phyloP scores from a whole-genome alignment of 2,888 invertebrate genomes.

The Pandemis corylana region DNA sequence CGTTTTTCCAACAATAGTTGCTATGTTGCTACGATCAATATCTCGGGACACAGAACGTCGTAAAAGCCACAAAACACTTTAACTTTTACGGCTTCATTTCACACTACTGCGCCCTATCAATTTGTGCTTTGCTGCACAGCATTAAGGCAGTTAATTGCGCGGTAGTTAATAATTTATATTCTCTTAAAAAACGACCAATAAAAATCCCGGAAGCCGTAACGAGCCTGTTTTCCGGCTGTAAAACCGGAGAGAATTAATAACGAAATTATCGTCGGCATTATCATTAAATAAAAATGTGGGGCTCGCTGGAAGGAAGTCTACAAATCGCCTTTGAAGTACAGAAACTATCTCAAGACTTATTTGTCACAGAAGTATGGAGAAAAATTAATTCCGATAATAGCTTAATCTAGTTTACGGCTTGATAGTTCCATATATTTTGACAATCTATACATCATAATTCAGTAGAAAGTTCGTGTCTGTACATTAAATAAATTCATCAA shows the following conservation, averaged over 20 bases:
- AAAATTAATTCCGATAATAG: too few species aligned
- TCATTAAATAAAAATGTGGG: slow-evolving; percentile 17
- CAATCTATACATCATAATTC: too few species aligned
- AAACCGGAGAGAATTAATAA: slow-evolving; percentile 34
- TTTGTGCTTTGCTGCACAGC: neutral
- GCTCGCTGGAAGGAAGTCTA: neutral
- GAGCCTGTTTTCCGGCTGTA: slow-evolving; percentile 26
- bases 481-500: too few species aligned
- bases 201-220: slow-evolving; percentile 27
- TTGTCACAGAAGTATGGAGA: too few species aligned
- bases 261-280: slow-evolving; percentile 13
- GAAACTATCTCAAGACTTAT: too few species aligned
- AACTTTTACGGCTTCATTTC: slow-evolving; percentile 7
- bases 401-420: too few species aligned
- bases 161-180: slow-evolving; percentile 22
- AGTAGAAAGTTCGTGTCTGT: too few species aligned
- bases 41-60: neutral
- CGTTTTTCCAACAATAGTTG: neutral
- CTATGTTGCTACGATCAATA: neutral
- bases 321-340: too few species aligned
- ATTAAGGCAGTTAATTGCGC: slow-evolving; percentile 6
- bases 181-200: slow-evolving; percentile 32
- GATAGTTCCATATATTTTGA: too few species aligned
- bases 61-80: slow-evolving; percentile 2
- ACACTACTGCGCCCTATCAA: slow-evolving; percentile 2